phyloP scores from a whole-genome alignment of 2,113 vertebrate genomes.

The Chrysemys picta region DNA sequence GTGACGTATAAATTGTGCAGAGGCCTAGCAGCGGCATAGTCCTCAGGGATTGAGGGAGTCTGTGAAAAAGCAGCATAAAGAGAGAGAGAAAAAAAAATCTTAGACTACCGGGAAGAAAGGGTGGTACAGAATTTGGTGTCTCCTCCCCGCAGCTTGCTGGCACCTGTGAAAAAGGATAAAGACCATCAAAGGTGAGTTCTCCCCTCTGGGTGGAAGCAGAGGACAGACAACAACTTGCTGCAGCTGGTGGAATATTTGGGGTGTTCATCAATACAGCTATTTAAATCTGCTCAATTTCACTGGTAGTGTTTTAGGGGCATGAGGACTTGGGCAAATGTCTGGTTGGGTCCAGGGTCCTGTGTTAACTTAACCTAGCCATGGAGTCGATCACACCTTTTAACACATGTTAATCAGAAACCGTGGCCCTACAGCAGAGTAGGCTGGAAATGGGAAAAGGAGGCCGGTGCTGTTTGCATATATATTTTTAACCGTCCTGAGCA shows the following conservation, averaged over 20 bases:
- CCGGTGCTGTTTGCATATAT: not conserved
- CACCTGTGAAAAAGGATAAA: not conserved
- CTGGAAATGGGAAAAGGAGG: not conserved
- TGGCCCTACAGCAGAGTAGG: too few relatives aligned
- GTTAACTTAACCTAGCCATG: not conserved
- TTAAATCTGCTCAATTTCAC: not conserved
- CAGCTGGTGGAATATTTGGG: too few relatives aligned
- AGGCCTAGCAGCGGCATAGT: not conserved
- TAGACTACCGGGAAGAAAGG: not conserved
- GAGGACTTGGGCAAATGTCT: not conserved
- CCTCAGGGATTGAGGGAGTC: not conserved
- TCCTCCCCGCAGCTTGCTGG: not conserved
- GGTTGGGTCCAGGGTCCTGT: not conserved
- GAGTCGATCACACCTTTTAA: not conserved
- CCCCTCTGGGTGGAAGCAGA: not conserved
- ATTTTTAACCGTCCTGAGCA: constrained; percentile 20
- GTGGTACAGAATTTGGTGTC: not conserved
- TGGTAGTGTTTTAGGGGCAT: not conserved
- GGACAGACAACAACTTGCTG: not conserved
- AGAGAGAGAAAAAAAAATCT: not conserved
- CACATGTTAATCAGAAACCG: not conserved
- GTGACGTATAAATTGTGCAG: rapidly evolving
- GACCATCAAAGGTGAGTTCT: rapidly evolving
- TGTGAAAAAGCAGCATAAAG: not conserved
- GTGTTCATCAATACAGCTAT: not conserved